Conservation (phyloP, 2,888 invertebrate genomes). For the Epirrhoe alternata region DNA sequence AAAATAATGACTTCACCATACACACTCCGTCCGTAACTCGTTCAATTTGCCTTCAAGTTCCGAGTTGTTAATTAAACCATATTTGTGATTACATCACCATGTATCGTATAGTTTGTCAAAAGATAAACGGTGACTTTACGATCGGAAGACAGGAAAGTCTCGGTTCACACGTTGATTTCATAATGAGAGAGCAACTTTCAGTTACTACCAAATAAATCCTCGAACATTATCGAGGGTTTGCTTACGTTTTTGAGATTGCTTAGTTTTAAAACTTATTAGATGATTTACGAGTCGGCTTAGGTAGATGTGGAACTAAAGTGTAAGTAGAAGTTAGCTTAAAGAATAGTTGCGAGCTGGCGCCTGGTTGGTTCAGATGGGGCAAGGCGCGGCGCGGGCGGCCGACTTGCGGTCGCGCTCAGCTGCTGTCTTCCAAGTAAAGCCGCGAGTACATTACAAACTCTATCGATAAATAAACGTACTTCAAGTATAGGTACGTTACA, state of each 20-base stretch:
- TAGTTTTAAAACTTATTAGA: too few relatives aligned
- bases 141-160: conserved; percentile 14
- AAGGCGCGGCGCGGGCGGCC: conserved; percentile 32
- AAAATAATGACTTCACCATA: conserved; percentile 81
- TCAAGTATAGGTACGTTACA: neutral
- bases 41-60: conserved; percentile 63
- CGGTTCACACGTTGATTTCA: conserved; percentile 17
- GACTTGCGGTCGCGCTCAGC: conserved; percentile 49
- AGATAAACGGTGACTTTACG: conserved; percentile 20
- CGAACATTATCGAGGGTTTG: too few relatives aligned
- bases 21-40: conserved; percentile 66
- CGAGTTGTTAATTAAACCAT: conserved; percentile 55
- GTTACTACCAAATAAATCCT: too few relatives aligned
- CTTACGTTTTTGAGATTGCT: too few relatives aligned
- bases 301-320: neutral
- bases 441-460: conserved; percentile 2
- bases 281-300: too few relatives aligned
- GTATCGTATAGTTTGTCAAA: conserved; percentile 20
- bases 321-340: neutral
- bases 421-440: conserved; percentile 54
- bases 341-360: conserved; percentile 21
- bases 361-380: conserved; percentile 23
- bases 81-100: conserved; percentile 37
- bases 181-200: neutral
- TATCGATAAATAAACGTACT: neutral